These are phyloP conservation scores for Passer domesticus DNA, from an alignment of 2,113 vertebrate species.

Conservation along the genomic window DNA sequence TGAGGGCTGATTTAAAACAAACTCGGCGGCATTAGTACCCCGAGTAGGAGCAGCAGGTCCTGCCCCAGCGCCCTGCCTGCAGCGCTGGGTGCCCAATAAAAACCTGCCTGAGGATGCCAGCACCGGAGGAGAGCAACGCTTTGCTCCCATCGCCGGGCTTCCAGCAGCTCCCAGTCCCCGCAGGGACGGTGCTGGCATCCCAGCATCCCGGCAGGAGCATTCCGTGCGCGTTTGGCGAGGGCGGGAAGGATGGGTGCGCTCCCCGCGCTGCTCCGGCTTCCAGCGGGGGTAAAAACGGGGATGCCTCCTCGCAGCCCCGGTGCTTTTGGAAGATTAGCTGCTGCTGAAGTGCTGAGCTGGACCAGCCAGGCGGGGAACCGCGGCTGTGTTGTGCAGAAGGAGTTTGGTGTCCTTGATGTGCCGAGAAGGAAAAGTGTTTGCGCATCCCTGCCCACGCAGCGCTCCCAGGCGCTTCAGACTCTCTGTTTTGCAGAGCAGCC, in stretches of 20 bases:
- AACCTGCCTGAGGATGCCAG: background rate
- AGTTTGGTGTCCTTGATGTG: slow-evolving; percentile 8
- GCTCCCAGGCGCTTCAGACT: background rate
- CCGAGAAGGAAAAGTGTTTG: background rate
- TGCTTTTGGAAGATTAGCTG: slow-evolving; percentile 68
- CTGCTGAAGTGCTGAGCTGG: slow-evolving; percentile 67
- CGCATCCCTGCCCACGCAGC: background rate
- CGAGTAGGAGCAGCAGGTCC: background rate
- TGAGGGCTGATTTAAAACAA: background rate
- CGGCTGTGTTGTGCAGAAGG: background rate
- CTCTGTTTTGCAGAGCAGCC: background rate
- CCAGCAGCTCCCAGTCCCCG: background rate
- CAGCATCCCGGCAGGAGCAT: rapidly evolving
- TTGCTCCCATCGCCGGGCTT: background rate
- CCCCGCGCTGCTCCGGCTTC: slow-evolving; percentile 46
- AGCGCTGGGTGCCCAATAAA: rapidly evolving
- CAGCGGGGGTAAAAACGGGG: slow-evolving; percentile 53
- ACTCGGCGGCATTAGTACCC: background rate
- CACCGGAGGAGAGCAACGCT: background rate
- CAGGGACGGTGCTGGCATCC: background rate
- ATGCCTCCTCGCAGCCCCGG: slow-evolving; percentile 67
- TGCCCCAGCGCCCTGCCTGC: background rate
- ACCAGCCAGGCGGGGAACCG: slow-evolving; percentile 62
- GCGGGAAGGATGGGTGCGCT: slow-evolving; percentile 26
- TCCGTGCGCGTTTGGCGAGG: background rate